Evolutionary conservation across 2,888 invertebrate species (phyloP).

Genomic region (Acronicta alni): DNA sequence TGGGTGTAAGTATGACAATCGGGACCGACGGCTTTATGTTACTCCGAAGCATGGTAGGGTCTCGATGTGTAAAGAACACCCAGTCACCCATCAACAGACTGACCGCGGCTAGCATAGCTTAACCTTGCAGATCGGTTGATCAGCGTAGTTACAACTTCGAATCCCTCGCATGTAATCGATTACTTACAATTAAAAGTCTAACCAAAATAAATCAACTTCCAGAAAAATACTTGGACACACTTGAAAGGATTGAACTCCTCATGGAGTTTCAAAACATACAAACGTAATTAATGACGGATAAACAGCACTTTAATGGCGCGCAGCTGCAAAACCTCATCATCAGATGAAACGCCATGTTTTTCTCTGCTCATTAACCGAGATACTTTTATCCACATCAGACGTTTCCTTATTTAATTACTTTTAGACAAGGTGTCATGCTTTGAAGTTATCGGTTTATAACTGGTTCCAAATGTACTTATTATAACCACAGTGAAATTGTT

Average conservation of each 20-base stretch:
- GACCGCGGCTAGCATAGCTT: too few relatives aligned
- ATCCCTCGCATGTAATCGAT: too few relatives aligned
- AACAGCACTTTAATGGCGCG: slow-evolving; percentile 13
- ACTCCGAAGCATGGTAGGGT: too few relatives aligned
- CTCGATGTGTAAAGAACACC: too few relatives aligned
- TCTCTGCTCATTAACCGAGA: slow-evolving; percentile 57
- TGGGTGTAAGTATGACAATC: too few relatives aligned
- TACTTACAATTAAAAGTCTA: too few relatives aligned
- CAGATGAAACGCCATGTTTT: slow-evolving; percentile 52
- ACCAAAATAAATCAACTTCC: neutral
- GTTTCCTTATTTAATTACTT: slow-evolving; percentile 17
- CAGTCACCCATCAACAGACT: too few relatives aligned
- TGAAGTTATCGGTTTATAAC: neutral
- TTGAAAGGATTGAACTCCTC: neutral
- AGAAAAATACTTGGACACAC: slow-evolving; percentile 16
- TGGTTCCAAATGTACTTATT: neutral
- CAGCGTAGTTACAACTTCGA: too few relatives aligned
- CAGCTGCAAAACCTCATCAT: slow-evolving; percentile 57
- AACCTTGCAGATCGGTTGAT: too few relatives aligned
- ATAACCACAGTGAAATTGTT: neutral
- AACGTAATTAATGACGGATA: slow-evolving; percentile 11
- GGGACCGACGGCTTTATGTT: too few relatives aligned
- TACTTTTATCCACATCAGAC: slow-evolving; percentile 26
- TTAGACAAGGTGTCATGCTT: slow-evolving; percentile 2
- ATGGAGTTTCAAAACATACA: slow-evolving; percentile 18